These are phyloP conservation scores for Rousettus madagascariensis DNA, from an alignment of 2,797 vertebrate species.

Conservation along the genomic window DNA sequence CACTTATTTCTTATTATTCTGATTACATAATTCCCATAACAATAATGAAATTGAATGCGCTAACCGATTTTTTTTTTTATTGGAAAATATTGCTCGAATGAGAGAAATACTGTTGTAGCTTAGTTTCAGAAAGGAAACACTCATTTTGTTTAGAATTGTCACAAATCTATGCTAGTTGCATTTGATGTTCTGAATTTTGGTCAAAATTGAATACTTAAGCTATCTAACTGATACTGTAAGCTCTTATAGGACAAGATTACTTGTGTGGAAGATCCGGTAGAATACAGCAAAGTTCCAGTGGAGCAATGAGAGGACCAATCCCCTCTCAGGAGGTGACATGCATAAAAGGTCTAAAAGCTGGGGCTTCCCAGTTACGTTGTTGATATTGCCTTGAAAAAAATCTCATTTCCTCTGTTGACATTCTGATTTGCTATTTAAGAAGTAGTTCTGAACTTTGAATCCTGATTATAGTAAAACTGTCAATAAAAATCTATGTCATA, in stretches of 20 bases:
- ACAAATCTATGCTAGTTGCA: background rate
- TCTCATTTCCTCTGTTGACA: background rate
- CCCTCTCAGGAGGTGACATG: background rate
- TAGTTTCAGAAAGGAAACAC: conserved; percentile 27
- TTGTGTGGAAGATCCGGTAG: background rate
- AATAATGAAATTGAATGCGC: conserved; percentile 20
- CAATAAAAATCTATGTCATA: background rate
- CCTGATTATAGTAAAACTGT: background rate
- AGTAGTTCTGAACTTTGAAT: background rate
- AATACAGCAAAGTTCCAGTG: background rate
- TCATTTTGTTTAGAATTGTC: conserved; percentile 9
- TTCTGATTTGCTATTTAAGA: conserved; percentile 44
- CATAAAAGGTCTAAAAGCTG: background rate
- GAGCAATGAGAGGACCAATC: background rate
- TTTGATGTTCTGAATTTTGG: background rate
- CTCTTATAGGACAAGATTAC: background rate
- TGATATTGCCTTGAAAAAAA: background rate
- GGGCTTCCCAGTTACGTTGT: background rate
- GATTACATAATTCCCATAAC: background rate
- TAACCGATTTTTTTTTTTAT: background rate
- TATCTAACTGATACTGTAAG: background rate
- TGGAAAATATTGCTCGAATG: background rate
- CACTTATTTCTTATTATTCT: background rate
- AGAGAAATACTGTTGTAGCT: background rate
- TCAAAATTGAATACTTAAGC: background rate